Evolutionary conservation across 2,888 invertebrate genomes (phyloP).

Genomic region (Eilema griseolum): DNA sequence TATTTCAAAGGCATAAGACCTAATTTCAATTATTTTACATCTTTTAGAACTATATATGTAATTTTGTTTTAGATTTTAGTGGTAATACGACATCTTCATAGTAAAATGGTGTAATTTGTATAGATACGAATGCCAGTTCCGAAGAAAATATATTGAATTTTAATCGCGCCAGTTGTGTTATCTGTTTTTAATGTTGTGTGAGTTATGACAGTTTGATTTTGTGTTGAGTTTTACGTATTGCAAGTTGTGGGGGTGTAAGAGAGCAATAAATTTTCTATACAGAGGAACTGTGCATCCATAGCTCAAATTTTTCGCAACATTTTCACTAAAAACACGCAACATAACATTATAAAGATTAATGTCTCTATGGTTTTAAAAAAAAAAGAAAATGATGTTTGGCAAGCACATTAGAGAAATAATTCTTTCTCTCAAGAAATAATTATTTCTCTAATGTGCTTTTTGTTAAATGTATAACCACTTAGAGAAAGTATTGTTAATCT

Average conservation of each 20-base stretch:
- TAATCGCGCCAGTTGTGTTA: slow-evolving; percentile 52
- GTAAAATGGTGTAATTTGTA: slow-evolving; percentile 62
- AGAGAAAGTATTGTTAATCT: too few species aligned
- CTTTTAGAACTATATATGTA: slow-evolving; percentile 18
- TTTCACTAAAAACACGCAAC: too few species aligned
- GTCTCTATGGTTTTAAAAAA: too few species aligned
- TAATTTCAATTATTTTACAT: slow-evolving; percentile 24
- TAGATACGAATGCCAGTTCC: slow-evolving; percentile 49
- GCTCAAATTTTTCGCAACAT: too few species aligned
- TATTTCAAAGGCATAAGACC: slow-evolving; percentile 19
- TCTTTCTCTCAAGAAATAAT: too few species aligned
- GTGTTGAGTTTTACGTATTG: slow-evolving; percentile 3
- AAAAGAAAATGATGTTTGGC: too few species aligned
- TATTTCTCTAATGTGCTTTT: too few species aligned
- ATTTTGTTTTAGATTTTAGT: slow-evolving; percentile 40
- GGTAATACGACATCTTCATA: slow-evolving; percentile 40
- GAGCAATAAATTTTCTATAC: neutral
- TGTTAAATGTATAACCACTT: too few species aligned
- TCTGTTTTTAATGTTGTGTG: slow-evolving; percentile 45
- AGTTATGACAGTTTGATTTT: slow-evolving; percentile 18
- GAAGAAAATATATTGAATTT: slow-evolving; percentile 60
- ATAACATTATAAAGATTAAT: too few species aligned
- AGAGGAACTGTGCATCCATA: neutral
- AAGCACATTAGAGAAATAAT: too few species aligned
- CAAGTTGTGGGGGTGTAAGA: neutral